A percentile compares a stretch with the other conserved stretches of the same genome.
phyloP scores from a whole-genome alignment of 1,140 invertebrate genomes.

The Manduca sexta region DNA sequence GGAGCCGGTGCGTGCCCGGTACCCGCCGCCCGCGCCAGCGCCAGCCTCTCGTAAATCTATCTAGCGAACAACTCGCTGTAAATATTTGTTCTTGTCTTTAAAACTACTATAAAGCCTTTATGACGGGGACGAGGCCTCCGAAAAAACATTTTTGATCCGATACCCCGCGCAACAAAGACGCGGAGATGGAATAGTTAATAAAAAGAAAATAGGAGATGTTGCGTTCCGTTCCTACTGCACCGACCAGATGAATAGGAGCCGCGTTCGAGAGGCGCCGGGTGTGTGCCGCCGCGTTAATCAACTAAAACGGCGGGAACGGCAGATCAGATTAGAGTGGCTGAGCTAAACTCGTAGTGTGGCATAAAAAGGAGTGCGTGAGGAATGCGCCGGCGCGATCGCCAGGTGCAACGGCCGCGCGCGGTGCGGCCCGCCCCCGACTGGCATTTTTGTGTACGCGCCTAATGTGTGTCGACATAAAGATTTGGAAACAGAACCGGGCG shows the following conservation, averaged over 20 bases:
- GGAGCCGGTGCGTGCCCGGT: too few species aligned
- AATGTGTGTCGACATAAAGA: constrained; percentile 30
- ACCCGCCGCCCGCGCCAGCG: too few species aligned
- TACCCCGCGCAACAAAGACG: constrained; percentile 26
- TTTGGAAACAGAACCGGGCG: constrained; percentile 27
- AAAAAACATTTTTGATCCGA: constrained; percentile 32
- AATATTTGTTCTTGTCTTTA: constrained; percentile 33
- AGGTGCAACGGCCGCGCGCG: constrained; percentile 55
- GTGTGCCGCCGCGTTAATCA: constrained; percentile 7
- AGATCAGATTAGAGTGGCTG: constrained; percentile 31
- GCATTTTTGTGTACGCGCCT: constrained; percentile 47
- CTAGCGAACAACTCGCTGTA: constrained; percentile 28
- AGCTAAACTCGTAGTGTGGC: constrained; percentile 32
- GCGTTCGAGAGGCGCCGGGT: constrained; percentile 2
- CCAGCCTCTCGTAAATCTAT: constrained; percentile 39
- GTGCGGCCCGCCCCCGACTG: constrained; percentile 27
- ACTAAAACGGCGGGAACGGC: constrained; percentile 4
- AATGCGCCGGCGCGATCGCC: constrained; percentile 47
- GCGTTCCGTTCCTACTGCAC: constrained; percentile 24
- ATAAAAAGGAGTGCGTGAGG: constrained; percentile 64
- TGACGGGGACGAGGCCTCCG: constrained; percentile 9
- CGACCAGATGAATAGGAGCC: constrained; percentile 20
- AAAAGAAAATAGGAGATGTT: constrained; percentile 29
- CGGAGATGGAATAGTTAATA: constrained; percentile 32
- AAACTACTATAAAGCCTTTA: constrained; percentile 8